Base-by-base conservation (phyloP, 2,113 vertebrate genomes). In the human region DNA sequence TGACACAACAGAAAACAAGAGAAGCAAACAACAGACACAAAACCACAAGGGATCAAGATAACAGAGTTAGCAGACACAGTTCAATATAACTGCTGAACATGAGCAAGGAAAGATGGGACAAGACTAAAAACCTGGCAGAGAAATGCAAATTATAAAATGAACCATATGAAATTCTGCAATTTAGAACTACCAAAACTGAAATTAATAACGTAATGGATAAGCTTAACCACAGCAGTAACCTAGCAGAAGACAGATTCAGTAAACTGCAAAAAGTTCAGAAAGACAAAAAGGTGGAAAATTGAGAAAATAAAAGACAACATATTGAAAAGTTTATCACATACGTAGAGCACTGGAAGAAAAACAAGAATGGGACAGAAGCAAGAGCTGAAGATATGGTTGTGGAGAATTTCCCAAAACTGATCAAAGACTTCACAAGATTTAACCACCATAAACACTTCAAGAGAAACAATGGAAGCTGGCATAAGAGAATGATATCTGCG, bases 101-200 rank as follows among this genome's bases (percentile, higher is more conserved):
- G 8, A 43, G 5, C 35, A 66, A 94, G 76, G 2, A 73, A 93
- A 92, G 55, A 80, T 16, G 16, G 14, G 50, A 52, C 50, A 89
- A 91, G 40, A 48, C 1, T n/a, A 27, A 96, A 96, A 93, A 91
- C 22, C 22, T 59, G 12, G n/a, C 45, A 84, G 90, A 82, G 55
- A 84, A 90, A 23, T 48, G n/a, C 13, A 16, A 72, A 93, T 78
- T 50, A 70, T 76, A 72, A 86, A 48, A 30, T 0, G 18, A 52
- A 5, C 14, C 50, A 52, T 52, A 52, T 52, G 73, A 93, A 93
- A 87, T 83, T 68, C 66, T 83, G 30, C 89, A 90, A 59, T 32
- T 45, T 30, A 73, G 61, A 97, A 90, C 45, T 4, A 72, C 0
- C 73, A 5, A 30, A 61, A 88, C 4, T 66, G 13, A 61, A 86